Evolutionary conservation across 2,113 vertebrate genomes (phyloP), one percentile per base, ranked within the genome.

Genomic region (Cisticola juncidis): DNA sequence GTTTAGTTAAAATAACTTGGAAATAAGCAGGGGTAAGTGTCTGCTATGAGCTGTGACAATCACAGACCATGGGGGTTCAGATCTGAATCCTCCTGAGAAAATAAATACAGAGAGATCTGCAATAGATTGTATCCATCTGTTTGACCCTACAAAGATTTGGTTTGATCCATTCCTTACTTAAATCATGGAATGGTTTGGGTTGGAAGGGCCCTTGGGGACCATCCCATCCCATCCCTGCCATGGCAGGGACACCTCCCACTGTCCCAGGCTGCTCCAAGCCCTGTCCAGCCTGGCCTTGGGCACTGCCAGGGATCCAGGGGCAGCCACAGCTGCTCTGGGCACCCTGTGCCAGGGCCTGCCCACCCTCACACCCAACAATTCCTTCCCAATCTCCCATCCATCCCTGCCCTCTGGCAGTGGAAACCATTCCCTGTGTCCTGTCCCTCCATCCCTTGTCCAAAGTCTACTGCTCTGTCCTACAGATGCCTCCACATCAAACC

Each of bases 321-420:
- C 54, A 89, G 70, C 70, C 70, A 2, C 79, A 82, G 70, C 62
- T 90, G 13, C 70, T 68, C 78, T 82, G 61, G 20, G 61, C 44
- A 58, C 24, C 36, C 86, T 58, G 33, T 17, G 77, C 86, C 69
- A 66, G 77, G 44, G 33, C 60, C 58, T 74, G 0, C 3, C 60
- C 29, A 35, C 24, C 17, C 47, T 61, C 2, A 0, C 38, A 76
- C 45, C 1, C 1, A 47, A 12, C 3, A 62, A 42, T 76, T 61
- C 26, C 47, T 90, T 1, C 47, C 54, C 35, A 42, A 23, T 3
- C 15, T 69, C 62, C 47, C 62, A 62, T 5, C n/a, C 1, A 17
- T 0, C n/a, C 61, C 54, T 35, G 25, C 14, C 24, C 25, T 31
- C 17, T 76, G 62, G 8, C 70, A 61, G 0, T 62, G 21, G 11